Evolutionary conservation across 2,113 vertebrate species (phyloP).

Genomic region (Tyrannus savana): DNA sequence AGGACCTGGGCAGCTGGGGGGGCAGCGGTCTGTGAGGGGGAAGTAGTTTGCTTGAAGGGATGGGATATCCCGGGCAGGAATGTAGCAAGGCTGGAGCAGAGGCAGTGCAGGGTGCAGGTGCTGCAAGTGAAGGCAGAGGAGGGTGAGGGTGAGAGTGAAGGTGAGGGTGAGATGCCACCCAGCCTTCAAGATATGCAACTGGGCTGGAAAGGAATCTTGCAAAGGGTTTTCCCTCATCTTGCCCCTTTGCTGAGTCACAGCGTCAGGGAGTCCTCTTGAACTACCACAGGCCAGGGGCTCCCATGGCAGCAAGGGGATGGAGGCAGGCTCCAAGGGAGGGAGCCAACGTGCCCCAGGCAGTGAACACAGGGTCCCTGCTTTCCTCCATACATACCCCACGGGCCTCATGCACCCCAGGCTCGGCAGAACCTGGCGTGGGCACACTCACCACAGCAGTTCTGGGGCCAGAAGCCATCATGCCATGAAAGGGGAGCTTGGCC

Average conservation of each 20-base stretch:
- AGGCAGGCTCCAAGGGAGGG: not conserved
- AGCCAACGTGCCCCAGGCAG: fast-evolving
- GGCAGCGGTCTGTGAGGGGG: not conserved
- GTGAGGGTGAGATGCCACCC: not conserved
- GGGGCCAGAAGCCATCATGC: not conserved
- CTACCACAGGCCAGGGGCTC: not conserved
- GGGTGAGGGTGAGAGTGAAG: not conserved
- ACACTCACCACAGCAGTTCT: not conserved
- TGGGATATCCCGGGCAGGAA: not conserved
- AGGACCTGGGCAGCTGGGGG: not conserved
- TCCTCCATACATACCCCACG: not conserved
- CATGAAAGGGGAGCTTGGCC: not conserved
- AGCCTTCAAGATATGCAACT: fast-evolving
- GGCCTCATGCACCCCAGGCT: fast-evolving
- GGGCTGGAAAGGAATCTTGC: not conserved
- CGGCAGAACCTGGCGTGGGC: fast-evolving
- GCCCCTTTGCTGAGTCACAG: not conserved
- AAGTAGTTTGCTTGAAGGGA: not conserved
- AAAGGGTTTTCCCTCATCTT: not conserved
- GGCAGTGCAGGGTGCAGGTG: not conserved
- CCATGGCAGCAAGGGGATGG: not conserved
- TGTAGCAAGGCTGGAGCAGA: not conserved
- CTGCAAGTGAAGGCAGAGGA: not conserved
- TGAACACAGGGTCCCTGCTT: not conserved
- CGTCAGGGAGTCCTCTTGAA: not conserved